Base-by-base conservation (phyloP, 2,113 vertebrate genomes). In the Triplophysa rosa region DNA sequence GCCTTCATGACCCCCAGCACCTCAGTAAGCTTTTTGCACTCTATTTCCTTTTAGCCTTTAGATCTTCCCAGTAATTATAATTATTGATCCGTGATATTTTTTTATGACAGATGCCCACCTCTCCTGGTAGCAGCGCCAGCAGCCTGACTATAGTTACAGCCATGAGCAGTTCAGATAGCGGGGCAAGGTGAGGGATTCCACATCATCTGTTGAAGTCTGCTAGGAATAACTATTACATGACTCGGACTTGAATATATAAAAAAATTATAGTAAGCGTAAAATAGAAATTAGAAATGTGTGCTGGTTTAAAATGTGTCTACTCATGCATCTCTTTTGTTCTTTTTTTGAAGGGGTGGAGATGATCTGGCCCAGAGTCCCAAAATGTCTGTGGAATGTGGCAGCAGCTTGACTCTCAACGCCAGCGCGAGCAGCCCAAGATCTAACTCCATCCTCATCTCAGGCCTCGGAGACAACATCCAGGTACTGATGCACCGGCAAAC, bases 1-100 rank as follows among this genome's bases (percentile, higher is more conserved):
- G 97, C 97, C 8, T 99, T 99, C 88, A 98, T 99, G 97, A 98
- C 95, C 54, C 95, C 96, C 0, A 99, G 94, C 83, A 83, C 94
- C 81, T 98, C 96, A 64, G 92, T 98, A 88, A 12, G 91, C 91
- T 89, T 90, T 0, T 19, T 2, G 2, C 19, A 58, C 0, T 19
- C 54, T n/a, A 2, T 40, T 58, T 49, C 8, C 61, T 33, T 40
- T 2, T 19, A 14, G 29, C 19, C 19, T 11, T 29, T 26, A 2
- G 11, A 2, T 21, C 7, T 2, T 12, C 56, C 52, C 47, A 63
- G 16, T 13, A 4, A 52, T 63, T 26, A 2, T 33, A 8, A 26
- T 13, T 9, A 56, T 73, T 79, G 29, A 49, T 37, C 24, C 12
- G 17, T 13, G 4, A 8, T 56, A 13, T 40, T 33, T 13, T 26